phyloP scores from a whole-genome alignment of 2,888 invertebrate genomes.

The Heliconius charithonia region DNA sequence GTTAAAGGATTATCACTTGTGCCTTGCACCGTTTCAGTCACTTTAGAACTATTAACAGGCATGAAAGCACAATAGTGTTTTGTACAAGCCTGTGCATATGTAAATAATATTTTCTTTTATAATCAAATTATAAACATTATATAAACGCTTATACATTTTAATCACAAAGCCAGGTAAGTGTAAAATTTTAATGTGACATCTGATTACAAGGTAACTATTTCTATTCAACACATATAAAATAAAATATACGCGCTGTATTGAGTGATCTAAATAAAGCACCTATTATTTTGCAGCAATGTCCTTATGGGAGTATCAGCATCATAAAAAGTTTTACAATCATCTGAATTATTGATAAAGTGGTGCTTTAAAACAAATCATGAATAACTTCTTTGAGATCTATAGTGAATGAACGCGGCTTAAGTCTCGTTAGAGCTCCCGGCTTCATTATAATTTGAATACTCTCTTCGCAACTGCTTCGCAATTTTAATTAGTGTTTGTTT shows the following conservation, averaged over 20 bases:
- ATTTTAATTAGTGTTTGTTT: conserved; percentile 20
- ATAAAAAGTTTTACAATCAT: background rate
- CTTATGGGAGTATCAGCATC: background rate
- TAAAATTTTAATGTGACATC: background rate
- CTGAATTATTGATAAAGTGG: background rate
- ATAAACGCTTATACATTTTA: background rate
- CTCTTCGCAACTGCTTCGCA: conserved; percentile 18
- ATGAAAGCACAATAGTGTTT: conserved; percentile 31
- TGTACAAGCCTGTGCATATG: conserved; percentile 31
- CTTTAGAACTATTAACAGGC: conserved; percentile 32
- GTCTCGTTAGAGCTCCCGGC: conserved; percentile 19
- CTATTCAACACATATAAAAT: too few relatives aligned
- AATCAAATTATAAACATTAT: background rate
- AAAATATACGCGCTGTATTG: too few relatives aligned
- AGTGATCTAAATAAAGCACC: background rate
- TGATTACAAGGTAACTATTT: background rate
- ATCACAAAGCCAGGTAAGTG: background rate
- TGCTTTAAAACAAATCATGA: conserved; percentile 16
- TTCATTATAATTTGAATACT: conserved; percentile 32
- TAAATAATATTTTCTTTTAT: background rate
- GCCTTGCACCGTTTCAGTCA: conserved; percentile 17
- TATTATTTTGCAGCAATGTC: background rate
- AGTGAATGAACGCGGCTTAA: conserved; percentile 6
- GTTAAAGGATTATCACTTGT: background rate
- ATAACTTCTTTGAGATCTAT: conserved; percentile 24